Evolutionary conservation across 2,888 invertebrate genomes (phyloP).

Genomic region (Mesopsocus fuscifrons): DNA sequence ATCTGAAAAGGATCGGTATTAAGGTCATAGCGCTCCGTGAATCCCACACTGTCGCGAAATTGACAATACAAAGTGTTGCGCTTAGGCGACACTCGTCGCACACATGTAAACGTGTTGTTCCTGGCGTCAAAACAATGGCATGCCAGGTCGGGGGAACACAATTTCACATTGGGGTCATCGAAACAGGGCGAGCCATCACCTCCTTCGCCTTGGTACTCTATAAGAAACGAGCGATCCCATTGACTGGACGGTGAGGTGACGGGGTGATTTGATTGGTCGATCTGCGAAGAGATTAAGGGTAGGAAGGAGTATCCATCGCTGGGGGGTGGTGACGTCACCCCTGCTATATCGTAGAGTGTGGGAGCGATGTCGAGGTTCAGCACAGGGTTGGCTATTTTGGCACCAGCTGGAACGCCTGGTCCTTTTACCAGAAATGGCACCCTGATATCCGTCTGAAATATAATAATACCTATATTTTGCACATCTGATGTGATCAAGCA

Average conservation of each 20-base stretch:
- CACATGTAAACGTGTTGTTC: conserved; percentile 68
- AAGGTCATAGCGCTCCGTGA: background rate
- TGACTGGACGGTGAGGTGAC: background rate
- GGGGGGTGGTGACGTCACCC: conserved; percentile 26
- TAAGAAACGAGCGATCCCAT: conserved; percentile 34
- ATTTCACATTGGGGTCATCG: conserved; percentile 27
- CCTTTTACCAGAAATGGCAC: conserved; percentile 68
- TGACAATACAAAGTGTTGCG: background rate
- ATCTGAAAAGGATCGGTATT: background rate
- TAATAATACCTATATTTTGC: too few species aligned
- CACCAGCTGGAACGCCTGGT: conserved; percentile 37
- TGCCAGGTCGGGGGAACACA: conserved; percentile 40
- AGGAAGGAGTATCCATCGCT: conserved; percentile 45
- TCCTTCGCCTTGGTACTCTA: conserved; percentile 72
- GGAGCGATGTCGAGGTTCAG: conserved; percentile 69
- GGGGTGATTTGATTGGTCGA: background rate
- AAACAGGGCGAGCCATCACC: conserved; percentile 19
- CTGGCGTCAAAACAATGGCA: conserved; percentile 73
- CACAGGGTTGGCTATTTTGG: conserved; percentile 34
- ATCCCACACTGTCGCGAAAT: background rate
- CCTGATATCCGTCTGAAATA: conserved; percentile 58
- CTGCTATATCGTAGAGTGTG: conserved; percentile 57
- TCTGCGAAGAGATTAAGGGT: conserved; percentile 16
- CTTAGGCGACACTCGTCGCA: conserved; percentile 34
- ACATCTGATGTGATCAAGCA: too few species aligned